Base-by-base conservation (phyloP, 2,797 vertebrate species). In the Antennarius maculatus region DNA sequence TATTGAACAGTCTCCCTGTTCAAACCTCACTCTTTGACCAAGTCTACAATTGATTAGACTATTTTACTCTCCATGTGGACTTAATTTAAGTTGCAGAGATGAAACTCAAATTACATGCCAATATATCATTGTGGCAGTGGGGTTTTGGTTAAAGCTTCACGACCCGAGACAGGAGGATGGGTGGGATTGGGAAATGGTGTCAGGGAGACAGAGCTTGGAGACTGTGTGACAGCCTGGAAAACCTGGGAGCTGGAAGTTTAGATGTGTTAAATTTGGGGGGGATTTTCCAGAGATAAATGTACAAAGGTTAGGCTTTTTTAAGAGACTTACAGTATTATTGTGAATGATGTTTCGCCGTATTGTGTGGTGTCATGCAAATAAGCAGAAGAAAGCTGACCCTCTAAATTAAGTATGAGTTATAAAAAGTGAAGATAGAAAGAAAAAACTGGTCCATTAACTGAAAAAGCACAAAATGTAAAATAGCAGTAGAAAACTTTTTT, bases 21-120 rank as follows among this genome's bases (percentile, higher is more conserved):
- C 41, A 55, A 52, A 41, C 43, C 9, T 51, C 16, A 61, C 6
- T 7, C 39, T 49, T 31, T 45, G 41, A 61, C 15, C 1, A 12
- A 41, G 39, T 23, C 47, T 48, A 6, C 10, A 10, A 49, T 11
- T 63, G 46, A 55, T 41, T 13, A 0, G 17, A 12, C 47, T 46
- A 15, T 69, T 67, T 66, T 56, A 11, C 13, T 47, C 43, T 31
- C 31, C 57, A 69, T 61, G 37, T 78, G 61, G 69, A 42, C 8
- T 65, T 48, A 14, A 54, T 62, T 55, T 69, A 48, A 63, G 54
- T 47, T 43, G 56, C 49, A 41, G 58, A 18, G 58, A 63, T 60
- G 42, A 73, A 64, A 54, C 43, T 47, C 37, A 29, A 39, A 8
- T 39, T 11, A 39, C 3, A 29, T 31, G 47, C 27, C 48, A 2